Evolutionary conservation across 1,140 invertebrate species (phyloP), one percentile per base, ranked within the genome.

Genomic region (Matsumurasca onukii): DNA sequence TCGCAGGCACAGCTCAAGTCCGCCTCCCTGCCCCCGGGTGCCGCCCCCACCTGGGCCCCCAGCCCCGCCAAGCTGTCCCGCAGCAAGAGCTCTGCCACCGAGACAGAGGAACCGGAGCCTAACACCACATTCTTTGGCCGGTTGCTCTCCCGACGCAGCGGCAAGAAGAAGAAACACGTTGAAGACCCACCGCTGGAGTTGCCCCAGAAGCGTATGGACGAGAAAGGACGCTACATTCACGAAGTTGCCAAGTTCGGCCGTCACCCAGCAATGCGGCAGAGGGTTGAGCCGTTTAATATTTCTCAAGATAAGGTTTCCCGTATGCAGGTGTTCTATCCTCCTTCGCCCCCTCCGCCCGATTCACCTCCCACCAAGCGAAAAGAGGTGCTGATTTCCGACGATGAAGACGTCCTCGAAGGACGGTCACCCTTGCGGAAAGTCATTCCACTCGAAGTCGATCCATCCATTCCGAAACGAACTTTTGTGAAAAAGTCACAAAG

Each of bases 101-200:
- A 85, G 70, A 81, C 81, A 69, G 81, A 84, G 69, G 82, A 84
- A 72, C 24, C 68, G 59, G 70, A 73, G 25, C 29, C 52, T 1
- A 84, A 88, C 68, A 81, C 82, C 62, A 87, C 87, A 24, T 88
- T 89, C 73, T 86, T 89, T 76, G 84, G 86, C 31, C 81, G 87
- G 66, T 76, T 90, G 22, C 80, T 89, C 30, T 78, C 86, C 9
- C 81, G 88, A 61, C 84, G 86, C 71, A 89, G 85, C 72, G 85
- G 85, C 17, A 85, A 87, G 72, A 88, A 86, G 75, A 86, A 85
- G 70, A 70, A 72, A 29, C 61, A 51, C 5, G 57, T 55, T 22
- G 61, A 61, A 9, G 71, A 70, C 0, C 49, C 52, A 22, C 31
- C 69, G 15, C 48, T 68, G 31, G 71, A 70, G 45, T 66, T 70